Evolutionary conservation across 2,113 vertebrate species (phyloP).

Genomic region (Ciconia boyciana): DNA sequence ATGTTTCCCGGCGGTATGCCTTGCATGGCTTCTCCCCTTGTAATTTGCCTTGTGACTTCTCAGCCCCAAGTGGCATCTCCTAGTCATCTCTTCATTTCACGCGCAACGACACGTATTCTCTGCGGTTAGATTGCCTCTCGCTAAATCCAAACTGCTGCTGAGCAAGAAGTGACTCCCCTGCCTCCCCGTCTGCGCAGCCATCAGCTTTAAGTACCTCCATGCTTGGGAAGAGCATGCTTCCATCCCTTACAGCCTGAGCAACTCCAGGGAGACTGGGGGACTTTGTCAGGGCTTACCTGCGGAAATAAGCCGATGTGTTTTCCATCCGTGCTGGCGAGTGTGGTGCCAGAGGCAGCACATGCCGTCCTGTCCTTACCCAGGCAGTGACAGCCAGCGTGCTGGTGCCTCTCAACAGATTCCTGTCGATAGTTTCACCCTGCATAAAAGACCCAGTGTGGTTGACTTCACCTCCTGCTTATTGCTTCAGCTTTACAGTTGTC

Average conservation of each 20-base stretch:
- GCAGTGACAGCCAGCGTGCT: background rate
- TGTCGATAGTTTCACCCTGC: background rate
- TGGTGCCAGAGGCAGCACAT: background rate
- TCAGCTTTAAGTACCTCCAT: background rate
- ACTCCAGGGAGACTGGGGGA: rapidly evolving
- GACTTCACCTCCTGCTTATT: background rate
- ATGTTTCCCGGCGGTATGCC: background rate
- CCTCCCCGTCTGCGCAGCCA: background rate
- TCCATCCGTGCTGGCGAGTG: background rate
- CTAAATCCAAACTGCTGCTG: background rate
- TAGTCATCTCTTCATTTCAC: background rate
- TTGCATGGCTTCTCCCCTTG: slow-evolving; percentile 14
- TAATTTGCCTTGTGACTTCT: background rate
- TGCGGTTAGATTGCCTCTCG: background rate
- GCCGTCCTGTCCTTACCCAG: background rate
- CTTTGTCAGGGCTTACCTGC: background rate
- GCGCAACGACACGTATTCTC: rapidly evolving
- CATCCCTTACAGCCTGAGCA: background rate
- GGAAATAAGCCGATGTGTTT: background rate
- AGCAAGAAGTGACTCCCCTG: background rate
- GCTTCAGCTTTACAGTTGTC: background rate
- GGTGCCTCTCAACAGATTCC: background rate
- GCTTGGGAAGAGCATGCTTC: background rate
- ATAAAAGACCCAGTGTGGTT: background rate
- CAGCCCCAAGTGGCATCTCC: background rate